Evolutionary conservation across 2,113 vertebrate genomes (phyloP).

Genomic region (Rissa tridactyla): DNA sequence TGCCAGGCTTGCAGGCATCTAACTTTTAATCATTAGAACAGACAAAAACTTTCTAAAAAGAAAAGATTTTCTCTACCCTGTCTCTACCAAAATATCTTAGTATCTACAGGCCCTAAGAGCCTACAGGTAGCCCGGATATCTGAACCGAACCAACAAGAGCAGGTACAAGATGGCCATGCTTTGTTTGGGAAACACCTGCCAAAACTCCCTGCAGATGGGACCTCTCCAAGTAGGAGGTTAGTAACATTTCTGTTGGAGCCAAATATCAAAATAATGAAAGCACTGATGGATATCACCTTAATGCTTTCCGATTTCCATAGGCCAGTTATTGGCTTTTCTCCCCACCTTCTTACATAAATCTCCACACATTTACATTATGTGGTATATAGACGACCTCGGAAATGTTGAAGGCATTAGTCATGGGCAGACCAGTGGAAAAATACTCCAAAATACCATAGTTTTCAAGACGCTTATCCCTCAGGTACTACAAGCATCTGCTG

Average conservation of each 20-base stretch:
- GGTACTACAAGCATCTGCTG: not conserved
- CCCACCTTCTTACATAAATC: not conserved
- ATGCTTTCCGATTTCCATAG: not conserved
- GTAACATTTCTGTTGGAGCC: not conserved
- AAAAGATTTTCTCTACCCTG: not conserved
- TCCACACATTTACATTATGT: rapidly evolving
- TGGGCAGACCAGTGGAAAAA: not conserved
- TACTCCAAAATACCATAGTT: not conserved
- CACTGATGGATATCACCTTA: not conserved
- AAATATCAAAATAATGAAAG: not conserved
- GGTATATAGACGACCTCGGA: not conserved
- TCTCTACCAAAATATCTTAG: not conserved
- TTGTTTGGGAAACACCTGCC: not conserved
- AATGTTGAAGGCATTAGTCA: not conserved
- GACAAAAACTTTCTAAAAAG: not conserved
- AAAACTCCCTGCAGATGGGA: not conserved
- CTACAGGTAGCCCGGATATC: not conserved
- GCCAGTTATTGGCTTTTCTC: not conserved
- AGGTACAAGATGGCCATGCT: rapidly evolving
- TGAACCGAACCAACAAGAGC: not conserved
- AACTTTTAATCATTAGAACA: not conserved
- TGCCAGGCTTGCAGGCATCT: not conserved
- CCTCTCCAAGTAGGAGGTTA: not conserved
- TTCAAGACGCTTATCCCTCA: not conserved
- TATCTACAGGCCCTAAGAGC: not conserved